Conservation (phyloP, 53 echinoderm and acorn worm genomes). For the Actinopyga echinites region DNA sequence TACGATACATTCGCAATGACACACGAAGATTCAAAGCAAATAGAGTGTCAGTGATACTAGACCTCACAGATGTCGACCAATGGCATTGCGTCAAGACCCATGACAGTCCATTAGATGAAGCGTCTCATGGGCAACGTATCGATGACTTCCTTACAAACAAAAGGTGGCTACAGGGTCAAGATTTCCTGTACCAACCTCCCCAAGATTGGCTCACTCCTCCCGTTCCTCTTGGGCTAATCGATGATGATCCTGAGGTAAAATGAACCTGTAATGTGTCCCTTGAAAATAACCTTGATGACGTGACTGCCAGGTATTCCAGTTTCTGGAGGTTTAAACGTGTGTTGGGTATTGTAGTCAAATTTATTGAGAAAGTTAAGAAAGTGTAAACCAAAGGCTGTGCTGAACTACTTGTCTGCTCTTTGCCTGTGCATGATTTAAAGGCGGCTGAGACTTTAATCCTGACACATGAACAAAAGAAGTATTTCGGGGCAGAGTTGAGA, state of each 20-base stretch:
- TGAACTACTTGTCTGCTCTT: background rate
- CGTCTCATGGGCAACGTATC: slow-evolving; percentile 16
- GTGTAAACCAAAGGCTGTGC: background rate
- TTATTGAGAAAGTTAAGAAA: background rate
- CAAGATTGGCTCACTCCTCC: background rate
- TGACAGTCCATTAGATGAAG: slow-evolving; percentile 17
- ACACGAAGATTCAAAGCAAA: slow-evolving; percentile 35
- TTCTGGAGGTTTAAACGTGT: background rate
- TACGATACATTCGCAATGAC: slow-evolving; percentile 17
- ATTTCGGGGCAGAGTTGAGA: background rate
- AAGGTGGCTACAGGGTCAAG: slow-evolving; percentile 2
- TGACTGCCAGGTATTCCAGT: background rate
- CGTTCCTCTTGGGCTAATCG: background rate
- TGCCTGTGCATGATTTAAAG: background rate
- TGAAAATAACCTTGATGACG: background rate
- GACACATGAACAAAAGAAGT: slow-evolving; percentile 9
- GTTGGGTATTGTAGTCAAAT: background rate
- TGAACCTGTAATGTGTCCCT: background rate
- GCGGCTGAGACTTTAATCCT: slow-evolving; percentile 7
- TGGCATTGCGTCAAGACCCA: slow-evolving; percentile 7
- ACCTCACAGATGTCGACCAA: slow-evolving; percentile 2
- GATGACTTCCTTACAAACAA: slow-evolving; percentile 1
- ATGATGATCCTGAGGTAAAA: slow-evolving; percentile 2
- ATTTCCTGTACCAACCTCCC: background rate
- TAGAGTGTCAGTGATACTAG: slow-evolving; percentile 14